Conservation (phyloP, 2,113 vertebrate genomes). For the Struthidea cinerea region DNA sequence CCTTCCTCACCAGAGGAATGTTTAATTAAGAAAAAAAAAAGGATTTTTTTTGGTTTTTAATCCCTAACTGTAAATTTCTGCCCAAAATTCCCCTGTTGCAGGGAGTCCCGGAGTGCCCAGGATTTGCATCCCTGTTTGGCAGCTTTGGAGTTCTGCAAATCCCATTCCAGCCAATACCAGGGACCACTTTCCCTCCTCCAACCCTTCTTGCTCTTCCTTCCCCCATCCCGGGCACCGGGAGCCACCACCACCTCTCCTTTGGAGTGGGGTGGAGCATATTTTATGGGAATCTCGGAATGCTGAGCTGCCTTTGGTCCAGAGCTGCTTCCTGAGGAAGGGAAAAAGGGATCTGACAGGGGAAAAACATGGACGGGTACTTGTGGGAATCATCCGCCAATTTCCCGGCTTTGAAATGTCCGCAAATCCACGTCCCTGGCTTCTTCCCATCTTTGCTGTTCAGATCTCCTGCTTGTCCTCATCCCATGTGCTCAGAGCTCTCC, state of each 20-base stretch:
- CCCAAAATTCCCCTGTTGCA: fast-evolving
- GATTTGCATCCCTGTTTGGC: not conserved
- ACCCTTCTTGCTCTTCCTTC: not conserved
- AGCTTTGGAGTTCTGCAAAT: not conserved
- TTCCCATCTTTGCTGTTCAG: not conserved
- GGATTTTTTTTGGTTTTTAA: fast-evolving
- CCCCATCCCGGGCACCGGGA: not conserved
- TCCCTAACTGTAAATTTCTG: not conserved
- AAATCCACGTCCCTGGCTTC: not conserved
- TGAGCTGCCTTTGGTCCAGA: not conserved
- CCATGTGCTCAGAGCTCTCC: not conserved
- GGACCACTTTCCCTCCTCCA: fast-evolving
- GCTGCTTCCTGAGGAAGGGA: not conserved
- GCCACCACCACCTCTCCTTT: not conserved
- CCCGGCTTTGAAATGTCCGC: not conserved
- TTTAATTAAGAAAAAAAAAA: not conserved
- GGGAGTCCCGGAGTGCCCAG: not conserved
- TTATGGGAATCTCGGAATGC: not conserved
- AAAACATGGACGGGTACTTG: not conserved
- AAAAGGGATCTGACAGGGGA: too few relatives aligned
- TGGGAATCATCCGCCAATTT: not conserved
- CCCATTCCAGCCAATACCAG: not conserved
- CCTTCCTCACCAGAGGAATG: not conserved
- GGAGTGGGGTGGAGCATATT: not conserved
- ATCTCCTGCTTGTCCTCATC: not conserved